Conservation (phyloP, 2,797 vertebrate species). For the Sparidentex hasta region DNA sequence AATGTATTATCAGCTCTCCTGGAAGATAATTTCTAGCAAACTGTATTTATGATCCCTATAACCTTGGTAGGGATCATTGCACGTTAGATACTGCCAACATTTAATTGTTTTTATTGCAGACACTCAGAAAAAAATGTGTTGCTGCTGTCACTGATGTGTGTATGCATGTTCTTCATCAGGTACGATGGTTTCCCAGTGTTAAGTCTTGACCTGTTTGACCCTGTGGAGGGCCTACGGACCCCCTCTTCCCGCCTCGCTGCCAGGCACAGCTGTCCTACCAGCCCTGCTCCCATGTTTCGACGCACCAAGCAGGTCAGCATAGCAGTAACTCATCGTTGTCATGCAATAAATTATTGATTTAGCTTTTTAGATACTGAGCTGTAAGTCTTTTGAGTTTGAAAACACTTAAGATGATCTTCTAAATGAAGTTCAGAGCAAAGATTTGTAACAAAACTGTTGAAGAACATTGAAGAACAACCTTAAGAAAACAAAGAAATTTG, state of each 20-base stretch:
- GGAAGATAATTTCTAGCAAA: slow-evolving; percentile 13
- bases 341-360: background rate
- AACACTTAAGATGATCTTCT: background rate
- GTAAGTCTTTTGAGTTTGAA: background rate
- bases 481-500: background rate
- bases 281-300: slow-evolving; percentile 96
- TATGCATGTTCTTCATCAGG: slow-evolving; percentile 78
- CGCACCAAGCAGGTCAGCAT: slow-evolving; percentile 95
- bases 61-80: slow-evolving; percentile 4
- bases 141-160: background rate
- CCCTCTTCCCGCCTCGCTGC: slow-evolving; percentile 87
- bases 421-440: no score
- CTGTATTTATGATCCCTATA: background rate
- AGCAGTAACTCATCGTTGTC: background rate
- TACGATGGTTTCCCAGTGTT: slow-evolving; percentile 97
- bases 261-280: slow-evolving; percentile 93
- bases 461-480: no score
- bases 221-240: slow-evolving; percentile 87
- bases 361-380: background rate
- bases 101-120: background rate
- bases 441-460: no score
- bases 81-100: background rate
- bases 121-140: background rate
- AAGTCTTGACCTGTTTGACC: slow-evolving; percentile 93
- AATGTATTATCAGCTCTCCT: slow-evolving; percentile 23